Evolutionary conservation across 37 sponge, comb jelly and placozoan species (phyloP).

Genomic region (Corticium candelabrum): DNA sequence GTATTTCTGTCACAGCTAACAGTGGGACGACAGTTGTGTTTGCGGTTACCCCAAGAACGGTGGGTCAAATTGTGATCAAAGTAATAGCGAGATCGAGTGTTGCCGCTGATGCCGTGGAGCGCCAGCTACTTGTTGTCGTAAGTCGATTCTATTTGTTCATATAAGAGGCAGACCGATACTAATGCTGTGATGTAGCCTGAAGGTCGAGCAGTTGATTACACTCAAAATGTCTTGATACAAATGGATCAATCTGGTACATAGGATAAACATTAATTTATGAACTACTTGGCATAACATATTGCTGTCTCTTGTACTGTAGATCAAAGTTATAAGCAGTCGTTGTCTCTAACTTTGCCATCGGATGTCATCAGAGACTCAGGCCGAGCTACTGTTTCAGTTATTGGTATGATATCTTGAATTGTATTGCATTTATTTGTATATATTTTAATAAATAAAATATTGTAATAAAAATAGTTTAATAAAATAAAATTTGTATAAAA

Average conservation of each 20-base stretch:
- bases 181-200: conserved; percentile 1
- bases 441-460: too few relatives aligned
- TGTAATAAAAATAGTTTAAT: too few relatives aligned
- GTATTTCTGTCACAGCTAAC: not conserved
- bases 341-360: not conserved
- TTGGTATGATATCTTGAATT: too few relatives aligned
- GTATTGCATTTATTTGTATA: too few relatives aligned
- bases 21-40: not conserved
- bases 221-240: not conserved
- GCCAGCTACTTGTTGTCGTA: conserved; percentile 1
- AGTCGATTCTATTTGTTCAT: not conserved
- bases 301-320: not conserved
- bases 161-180: not conserved
- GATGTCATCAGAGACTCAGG: too few relatives aligned
- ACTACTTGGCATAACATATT: not conserved
- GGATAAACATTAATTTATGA: too few relatives aligned
- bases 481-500: too few relatives aligned
- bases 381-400: not conserved
- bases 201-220: not conserved
- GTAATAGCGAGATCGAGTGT: not conserved
- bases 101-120: not conserved
- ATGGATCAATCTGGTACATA: not conserved
- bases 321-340: not conserved
- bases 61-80: not conserved
- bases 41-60: not conserved